Base-by-base conservation (phyloP, 2,113 vertebrate genomes). In the Tragulus kanchil region DNA sequence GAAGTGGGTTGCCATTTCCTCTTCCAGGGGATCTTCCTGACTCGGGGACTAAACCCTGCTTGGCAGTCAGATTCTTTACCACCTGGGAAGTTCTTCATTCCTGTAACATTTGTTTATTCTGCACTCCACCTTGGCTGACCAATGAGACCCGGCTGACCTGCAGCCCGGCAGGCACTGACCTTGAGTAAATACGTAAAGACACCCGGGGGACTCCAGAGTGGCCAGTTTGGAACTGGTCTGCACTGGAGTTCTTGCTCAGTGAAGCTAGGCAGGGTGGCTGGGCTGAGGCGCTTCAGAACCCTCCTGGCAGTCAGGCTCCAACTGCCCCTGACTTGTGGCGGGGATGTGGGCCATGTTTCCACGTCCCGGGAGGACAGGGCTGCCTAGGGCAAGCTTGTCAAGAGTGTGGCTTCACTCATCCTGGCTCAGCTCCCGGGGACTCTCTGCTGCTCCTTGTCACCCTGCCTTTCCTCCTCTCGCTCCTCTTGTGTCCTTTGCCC, bases 301-400 rank as follows among this genome's bases (percentile, higher is more conserved):
- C 5, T 50, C 1, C 15, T 6, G 23, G 8, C 0, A 2, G 19
- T 15, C 3, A 1, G n/a, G 17, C 21, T 90, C 62, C 6, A 28
- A 14, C n/a, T 6, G 26, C 17, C 19, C 10, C 26, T n/a, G 50
- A 17, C 28, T 12, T 28, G 15, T 14, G 14, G 14, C 1, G 0
- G 4, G 48, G 50, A 31, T 0, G 13, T 26, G 42, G 67, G 19
- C 26, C 15, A 11, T n/a, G 1, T 5, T 1, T 17, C 2, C 8
- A 25, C 25, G 11, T 36, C 12, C 19, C 5, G 42, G 10, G 4
- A 50, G 67, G 8, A 17, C 0, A 9, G 6, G 50, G 15, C 10
- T 45, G 23, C 42, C 8, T 4, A 75, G 26, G 23, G 4, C 26
- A 11, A 1, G n/a, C 7, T 1, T 6, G 26, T 31, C 45, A 50